These are phyloP conservation scores for Pampusana beccarii DNA, from an alignment of 2,113 vertebrate species.

Conservation along the genomic window DNA sequence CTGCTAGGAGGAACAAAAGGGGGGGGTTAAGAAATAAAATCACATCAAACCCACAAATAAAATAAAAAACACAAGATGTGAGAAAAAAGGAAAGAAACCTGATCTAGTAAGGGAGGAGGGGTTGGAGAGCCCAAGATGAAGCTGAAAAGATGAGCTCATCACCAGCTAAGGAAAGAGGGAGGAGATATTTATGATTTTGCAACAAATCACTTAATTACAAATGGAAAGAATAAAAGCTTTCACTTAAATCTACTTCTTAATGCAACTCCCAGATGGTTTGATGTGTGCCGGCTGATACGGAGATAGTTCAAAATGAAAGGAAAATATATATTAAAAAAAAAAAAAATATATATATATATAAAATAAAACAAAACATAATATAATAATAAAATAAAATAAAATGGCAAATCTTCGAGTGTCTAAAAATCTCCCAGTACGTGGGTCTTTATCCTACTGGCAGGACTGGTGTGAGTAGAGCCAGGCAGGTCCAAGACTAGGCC, in stretches of 20 bases:
- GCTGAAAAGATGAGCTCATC: neutral
- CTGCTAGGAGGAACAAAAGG: neutral
- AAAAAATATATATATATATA: too few relatives aligned
- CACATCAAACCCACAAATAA: neutral
- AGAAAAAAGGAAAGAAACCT: neutral
- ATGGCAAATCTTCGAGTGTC: neutral
- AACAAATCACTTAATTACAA: slow-evolving; percentile 44
- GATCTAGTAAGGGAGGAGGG: neutral
- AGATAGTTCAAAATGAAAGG: neutral
- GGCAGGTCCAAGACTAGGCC: rapidly evolving
- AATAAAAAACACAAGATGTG: neutral
- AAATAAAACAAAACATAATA: too few relatives aligned
- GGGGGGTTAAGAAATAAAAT: neutral
- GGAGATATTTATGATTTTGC: neutral
- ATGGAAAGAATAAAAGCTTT: slow-evolving; percentile 8
- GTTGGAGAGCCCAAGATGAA: neutral
- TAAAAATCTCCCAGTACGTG: neutral
- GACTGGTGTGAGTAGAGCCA: neutral
- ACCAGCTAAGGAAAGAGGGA: neutral
- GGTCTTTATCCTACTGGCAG: neutral
- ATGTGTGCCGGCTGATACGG: neutral
- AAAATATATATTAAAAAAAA: neutral
- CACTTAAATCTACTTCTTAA: neutral
- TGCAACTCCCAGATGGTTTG: neutral
- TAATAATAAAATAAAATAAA: neutral